Percentiles rank a stretch among this genome's conserved stretches.
phyloP scores from a whole-genome alignment of 2,797 vertebrate species.

The Aulostomus chinensis region DNA sequence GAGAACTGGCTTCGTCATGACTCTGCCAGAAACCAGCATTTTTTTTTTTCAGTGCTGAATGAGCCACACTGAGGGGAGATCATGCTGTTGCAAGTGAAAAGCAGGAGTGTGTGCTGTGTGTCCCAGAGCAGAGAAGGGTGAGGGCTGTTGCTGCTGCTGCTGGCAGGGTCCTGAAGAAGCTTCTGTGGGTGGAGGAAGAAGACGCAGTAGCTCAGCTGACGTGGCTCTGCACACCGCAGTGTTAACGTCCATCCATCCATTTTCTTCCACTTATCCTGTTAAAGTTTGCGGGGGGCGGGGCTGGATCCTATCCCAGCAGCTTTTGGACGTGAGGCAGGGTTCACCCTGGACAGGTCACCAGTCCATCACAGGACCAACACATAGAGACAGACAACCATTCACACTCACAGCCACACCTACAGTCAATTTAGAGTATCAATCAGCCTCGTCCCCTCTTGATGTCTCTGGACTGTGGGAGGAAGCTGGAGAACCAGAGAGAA shows the following conservation, averaged over 20 bases:
- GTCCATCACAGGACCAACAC: too few relatives aligned
- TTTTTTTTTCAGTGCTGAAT: conserved; percentile 8
- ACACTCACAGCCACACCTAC: too few relatives aligned
- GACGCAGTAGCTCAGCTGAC: conserved; percentile 30
- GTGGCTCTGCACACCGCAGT: conserved; percentile 41
- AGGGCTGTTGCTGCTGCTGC: conserved; percentile 4
- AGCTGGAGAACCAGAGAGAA: too few relatives aligned
- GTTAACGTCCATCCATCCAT: conserved; percentile 22
- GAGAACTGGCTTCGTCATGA: conserved; percentile 19
- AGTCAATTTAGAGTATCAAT: too few relatives aligned
- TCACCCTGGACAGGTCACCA: too few relatives aligned
- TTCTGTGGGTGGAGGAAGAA: conserved; percentile 10
- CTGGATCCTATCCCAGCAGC: conserved; percentile 46
- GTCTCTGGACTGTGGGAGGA: too few relatives aligned
- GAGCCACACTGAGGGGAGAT: conserved; percentile 25
- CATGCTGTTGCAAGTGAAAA: conserved; percentile 33
- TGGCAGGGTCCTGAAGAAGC: conserved; percentile 21
- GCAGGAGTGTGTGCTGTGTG: conserved; percentile 15
- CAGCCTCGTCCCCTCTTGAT: too few relatives aligned
- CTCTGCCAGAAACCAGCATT: conserved; percentile 4
- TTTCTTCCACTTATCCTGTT: too few relatives aligned
- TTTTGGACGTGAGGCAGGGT: too few relatives aligned
- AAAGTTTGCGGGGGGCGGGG: too few relatives aligned
- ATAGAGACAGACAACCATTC: too few relatives aligned
- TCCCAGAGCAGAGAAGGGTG: too few relatives aligned